Evolutionary conservation across 1,140 invertebrate genomes (phyloP).

Genomic region (Micrasema minimum): DNA sequence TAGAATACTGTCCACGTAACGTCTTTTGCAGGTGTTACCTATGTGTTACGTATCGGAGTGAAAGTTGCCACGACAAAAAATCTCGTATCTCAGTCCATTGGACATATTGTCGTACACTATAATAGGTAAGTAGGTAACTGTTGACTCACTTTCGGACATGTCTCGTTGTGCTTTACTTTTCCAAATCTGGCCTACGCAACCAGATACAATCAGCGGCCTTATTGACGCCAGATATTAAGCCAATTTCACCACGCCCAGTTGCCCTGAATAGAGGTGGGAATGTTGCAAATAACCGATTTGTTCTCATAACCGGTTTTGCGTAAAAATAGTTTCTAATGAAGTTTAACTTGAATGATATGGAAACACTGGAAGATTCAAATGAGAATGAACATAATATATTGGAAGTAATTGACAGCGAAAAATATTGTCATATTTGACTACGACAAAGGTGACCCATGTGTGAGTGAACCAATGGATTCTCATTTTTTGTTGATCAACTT

Average conservation of each 20-base stretch:
- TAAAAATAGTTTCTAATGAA: too few species aligned
- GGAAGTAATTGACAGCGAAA: too few species aligned
- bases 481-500: too few species aligned
- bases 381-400: too few species aligned
- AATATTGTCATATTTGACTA: too few species aligned
- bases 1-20: not conserved
- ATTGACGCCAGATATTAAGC: slow-evolving; percentile 36
- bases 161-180: not conserved
- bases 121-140: not conserved
- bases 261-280: not conserved
- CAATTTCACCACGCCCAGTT: slow-evolving; percentile 36
- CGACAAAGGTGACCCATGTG: too few species aligned
- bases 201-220: slow-evolving; percentile 15
- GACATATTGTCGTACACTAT: not conserved
- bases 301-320: too few species aligned
- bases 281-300: too few species aligned
- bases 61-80: slow-evolving; percentile 16
- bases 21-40: not conserved
- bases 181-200: not conserved
- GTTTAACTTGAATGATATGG: too few species aligned
- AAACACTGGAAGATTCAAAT: too few species aligned
- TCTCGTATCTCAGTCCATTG: not conserved
- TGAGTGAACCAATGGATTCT: too few species aligned
- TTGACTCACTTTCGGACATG: slow-evolving; percentile 1
- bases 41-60: slow-evolving; percentile 3